Conservation (phyloP, 2,113 vertebrate genomes). For the Cairina moschata region DNA sequence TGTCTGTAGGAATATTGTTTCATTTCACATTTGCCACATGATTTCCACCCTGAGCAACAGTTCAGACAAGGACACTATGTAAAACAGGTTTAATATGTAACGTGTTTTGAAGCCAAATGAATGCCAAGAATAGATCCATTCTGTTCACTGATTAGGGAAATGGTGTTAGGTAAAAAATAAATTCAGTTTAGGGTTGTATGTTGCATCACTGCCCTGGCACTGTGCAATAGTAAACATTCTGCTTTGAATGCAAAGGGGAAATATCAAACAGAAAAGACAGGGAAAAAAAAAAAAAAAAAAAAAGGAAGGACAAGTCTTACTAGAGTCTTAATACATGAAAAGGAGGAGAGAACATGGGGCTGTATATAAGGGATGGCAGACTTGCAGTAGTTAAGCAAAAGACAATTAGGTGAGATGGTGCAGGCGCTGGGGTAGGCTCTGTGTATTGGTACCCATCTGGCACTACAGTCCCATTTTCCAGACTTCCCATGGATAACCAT, state of each 20-base stretch:
- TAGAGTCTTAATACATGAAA: background rate
- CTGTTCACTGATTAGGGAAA: background rate
- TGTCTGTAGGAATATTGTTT: background rate
- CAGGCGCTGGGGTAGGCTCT: fast-evolving
- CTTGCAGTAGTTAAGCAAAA: background rate
- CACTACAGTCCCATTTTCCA: background rate
- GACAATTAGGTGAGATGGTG: background rate
- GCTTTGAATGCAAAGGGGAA: background rate
- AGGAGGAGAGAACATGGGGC: background rate
- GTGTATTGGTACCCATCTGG: background rate
- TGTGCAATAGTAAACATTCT: background rate
- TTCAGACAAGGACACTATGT: background rate
- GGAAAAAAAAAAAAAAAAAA: background rate
- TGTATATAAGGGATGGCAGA: background rate
- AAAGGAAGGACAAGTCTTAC: background rate
- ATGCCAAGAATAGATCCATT: background rate
- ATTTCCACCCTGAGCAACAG: background rate
- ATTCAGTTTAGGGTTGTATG: background rate
- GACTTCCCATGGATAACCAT: background rate
- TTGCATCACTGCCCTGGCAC: background rate
- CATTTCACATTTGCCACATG: background rate
- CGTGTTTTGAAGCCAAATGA: background rate
- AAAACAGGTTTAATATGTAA: background rate
- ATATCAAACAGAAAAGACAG: background rate
- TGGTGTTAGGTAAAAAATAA: background rate